phyloP scores from a whole-genome alignment of 2,113 vertebrate genomes.

The Plestiodon gilberti region DNA sequence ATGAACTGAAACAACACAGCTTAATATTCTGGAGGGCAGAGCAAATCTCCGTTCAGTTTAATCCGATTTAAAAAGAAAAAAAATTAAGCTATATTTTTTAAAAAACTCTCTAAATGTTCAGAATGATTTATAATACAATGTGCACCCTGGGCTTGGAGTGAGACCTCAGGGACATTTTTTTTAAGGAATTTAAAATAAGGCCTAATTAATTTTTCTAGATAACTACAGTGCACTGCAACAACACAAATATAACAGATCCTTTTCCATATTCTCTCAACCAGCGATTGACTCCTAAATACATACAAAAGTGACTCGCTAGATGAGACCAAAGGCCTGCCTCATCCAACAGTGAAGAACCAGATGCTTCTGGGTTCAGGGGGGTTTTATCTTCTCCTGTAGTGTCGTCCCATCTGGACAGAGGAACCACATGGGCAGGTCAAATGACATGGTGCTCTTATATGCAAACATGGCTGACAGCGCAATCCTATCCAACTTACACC shows the following conservation, averaged over 20 bases:
- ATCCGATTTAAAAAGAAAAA: background rate
- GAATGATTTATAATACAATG: background rate
- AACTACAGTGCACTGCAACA: background rate
- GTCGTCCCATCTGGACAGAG: background rate
- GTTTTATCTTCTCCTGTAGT: background rate
- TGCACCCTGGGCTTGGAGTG: background rate
- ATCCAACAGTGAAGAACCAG: background rate
- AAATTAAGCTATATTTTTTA: background rate
- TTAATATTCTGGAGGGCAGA: background rate
- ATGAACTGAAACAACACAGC: background rate
- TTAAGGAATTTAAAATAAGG: background rate
- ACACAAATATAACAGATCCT: background rate
- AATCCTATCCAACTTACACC: too few relatives aligned
- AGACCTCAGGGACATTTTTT: background rate
- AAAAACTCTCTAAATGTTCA: background rate
- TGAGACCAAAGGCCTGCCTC: too few relatives aligned
- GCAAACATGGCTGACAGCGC: background rate
- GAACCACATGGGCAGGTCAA: background rate
- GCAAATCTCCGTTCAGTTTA: conserved; percentile 2
- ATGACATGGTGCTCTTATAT: background rate
- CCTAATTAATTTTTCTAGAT: background rate
- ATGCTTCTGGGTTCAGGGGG: background rate
- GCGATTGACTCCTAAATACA: background rate
- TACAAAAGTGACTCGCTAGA: background rate
- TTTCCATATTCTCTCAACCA: background rate